phyloP scores from a whole-genome alignment of 1,140 invertebrate genomes.

The Temnothorax longispinosus region DNA sequence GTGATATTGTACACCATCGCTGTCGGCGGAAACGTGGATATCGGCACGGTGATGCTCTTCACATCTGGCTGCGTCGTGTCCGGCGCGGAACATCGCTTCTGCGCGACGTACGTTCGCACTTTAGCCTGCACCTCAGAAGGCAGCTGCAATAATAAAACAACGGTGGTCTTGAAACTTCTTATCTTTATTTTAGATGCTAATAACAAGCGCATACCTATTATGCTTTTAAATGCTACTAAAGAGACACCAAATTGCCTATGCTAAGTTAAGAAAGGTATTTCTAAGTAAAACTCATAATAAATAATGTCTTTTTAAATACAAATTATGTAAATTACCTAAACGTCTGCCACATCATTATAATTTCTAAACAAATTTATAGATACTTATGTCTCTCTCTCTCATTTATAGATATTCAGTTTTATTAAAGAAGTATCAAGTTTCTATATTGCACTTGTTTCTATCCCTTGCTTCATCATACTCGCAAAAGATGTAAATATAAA shows the following conservation, averaged over 20 bases:
- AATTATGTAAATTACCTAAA: background rate
- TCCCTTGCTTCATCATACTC: background rate
- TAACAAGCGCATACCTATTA: background rate
- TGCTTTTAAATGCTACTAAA: background rate
- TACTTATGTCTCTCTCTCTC: too few species aligned
- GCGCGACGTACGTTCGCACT: slow-evolving; percentile 92
- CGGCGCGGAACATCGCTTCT: slow-evolving; percentile 86
- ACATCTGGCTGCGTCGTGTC: slow-evolving; percentile 86
- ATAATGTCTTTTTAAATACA: background rate
- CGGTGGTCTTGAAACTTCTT: slow-evolving; percentile 28
- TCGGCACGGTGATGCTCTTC: slow-evolving; percentile 92
- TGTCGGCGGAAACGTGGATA: slow-evolving; percentile 94
- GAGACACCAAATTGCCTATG: background rate
- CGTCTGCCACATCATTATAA: background rate
- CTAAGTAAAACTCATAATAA: background rate
- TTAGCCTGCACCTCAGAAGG: slow-evolving; percentile 96
- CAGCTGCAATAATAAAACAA: slow-evolving; percentile 88
- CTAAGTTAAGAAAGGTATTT: background rate
- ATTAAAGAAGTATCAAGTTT: background rate
- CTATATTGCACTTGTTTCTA: background rate
- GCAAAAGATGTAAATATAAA: slow-evolving; percentile 12
- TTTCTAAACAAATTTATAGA: background rate
- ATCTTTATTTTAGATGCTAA: background rate
- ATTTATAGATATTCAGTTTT: background rate
- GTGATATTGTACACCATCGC: slow-evolving; percentile 94